Evolutionary conservation across 2,113 vertebrate species (phyloP).

Genomic region (Gymnarchus niloticus): DNA sequence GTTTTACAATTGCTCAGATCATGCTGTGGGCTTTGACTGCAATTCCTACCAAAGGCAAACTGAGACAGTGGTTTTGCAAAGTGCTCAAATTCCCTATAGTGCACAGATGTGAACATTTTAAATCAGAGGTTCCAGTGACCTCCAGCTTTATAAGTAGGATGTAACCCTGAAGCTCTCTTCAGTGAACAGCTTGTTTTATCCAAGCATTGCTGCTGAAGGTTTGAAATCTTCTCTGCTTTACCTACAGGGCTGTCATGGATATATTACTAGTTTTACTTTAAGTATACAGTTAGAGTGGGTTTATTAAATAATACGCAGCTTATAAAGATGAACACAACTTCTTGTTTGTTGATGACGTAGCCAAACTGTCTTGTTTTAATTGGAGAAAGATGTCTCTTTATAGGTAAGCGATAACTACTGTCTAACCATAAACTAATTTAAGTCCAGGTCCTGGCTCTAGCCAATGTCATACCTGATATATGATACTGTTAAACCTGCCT

Average conservation of each 20-base stretch:
- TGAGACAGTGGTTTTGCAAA: neutral
- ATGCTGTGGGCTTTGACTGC: neutral
- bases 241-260: too few relatives aligned
- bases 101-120: neutral
- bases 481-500: too few relatives aligned
- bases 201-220: neutral
- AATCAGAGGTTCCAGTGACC: neutral
- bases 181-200: neutral
- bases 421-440: too few relatives aligned
- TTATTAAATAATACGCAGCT: neutral
- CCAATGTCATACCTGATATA: too few relatives aligned
- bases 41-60: neutral
- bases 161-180: neutral
- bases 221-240: neutral
- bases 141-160: neutral
- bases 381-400: too few relatives aligned
- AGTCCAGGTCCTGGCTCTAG: too few relatives aligned
- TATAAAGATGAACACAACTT: too few relatives aligned
- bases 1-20: neutral
- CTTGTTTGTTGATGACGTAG: too few relatives aligned
- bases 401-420: too few relatives aligned
- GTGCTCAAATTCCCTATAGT: neutral
- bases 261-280: neutral
- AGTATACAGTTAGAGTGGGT: too few relatives aligned
- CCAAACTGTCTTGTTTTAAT: too few relatives aligned